Evolutionary conservation across 2,888 invertebrate genomes (phyloP).

Genomic region (Standfussiana lucernea): DNA sequence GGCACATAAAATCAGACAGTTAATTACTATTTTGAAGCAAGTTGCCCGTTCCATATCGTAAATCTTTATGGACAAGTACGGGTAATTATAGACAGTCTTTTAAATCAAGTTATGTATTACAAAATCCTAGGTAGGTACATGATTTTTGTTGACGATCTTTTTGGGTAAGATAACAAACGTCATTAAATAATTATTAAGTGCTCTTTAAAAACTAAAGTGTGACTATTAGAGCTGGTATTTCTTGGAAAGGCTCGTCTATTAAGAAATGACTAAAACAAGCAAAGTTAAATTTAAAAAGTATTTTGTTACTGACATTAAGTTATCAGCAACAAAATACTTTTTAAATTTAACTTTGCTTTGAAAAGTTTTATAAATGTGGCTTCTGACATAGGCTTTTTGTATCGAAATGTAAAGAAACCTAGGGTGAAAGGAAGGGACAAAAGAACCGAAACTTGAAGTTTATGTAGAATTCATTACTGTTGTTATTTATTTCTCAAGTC

Average conservation of each 20-base stretch:
- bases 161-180: neutral
- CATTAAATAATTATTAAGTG: constrained; percentile 41
- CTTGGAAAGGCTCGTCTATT: neutral
- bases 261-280: neutral
- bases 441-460: neutral
- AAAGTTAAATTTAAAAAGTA: neutral
- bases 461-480: neutral
- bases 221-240: neutral
- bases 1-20: neutral
- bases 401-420: neutral
- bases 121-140: neutral
- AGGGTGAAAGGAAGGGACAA: neutral
- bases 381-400: constrained; percentile 2
- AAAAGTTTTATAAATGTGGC: neutral
- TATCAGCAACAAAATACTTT: too few relatives aligned
- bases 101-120: neutral
- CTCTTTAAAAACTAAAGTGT: constrained; percentile 22
- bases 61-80: too few relatives aligned
- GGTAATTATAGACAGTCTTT: neutral
- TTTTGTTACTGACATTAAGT: neutral
- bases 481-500: neutral
- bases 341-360: too few relatives aligned
- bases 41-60: neutral
- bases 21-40: neutral
- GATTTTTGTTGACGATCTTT: neutral